phyloP scores from a whole-genome alignment of 1,140 invertebrate species.

The Paracyclopina nana region DNA sequence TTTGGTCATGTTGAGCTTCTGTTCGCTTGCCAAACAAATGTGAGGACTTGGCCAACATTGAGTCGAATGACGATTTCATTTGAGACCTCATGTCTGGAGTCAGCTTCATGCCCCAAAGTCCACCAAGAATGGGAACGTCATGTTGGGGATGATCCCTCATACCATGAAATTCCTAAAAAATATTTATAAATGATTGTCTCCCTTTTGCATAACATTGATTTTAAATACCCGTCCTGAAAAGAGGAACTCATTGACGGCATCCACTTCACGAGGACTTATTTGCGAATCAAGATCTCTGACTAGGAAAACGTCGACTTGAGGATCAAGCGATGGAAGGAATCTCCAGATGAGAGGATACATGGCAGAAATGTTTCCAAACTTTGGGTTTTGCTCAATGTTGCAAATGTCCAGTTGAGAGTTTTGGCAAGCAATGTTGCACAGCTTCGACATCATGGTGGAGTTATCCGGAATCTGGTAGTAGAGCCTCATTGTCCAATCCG shows the following conservation, averaged over 20 bases:
- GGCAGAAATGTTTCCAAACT: background rate
- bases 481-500: too few species aligned
- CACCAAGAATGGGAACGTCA: constrained; percentile 9
- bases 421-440: too few species aligned
- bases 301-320: background rate
- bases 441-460: too few species aligned
- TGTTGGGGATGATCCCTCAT: constrained; percentile 15
- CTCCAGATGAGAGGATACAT: constrained; percentile 1
- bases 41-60: background rate
- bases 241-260: constrained; percentile 18
- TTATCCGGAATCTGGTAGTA: too few species aligned
- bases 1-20: background rate
- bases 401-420: too few species aligned
- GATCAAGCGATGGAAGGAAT: constrained; percentile 12
- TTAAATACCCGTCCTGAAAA: too few species aligned
- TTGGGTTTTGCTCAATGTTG: background rate
- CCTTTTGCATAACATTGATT: too few species aligned
- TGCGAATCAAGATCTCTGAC: constrained; percentile 17
- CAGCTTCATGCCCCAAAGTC: background rate
- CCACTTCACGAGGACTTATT: constrained; percentile 16
- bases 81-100: background rate
- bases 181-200: too few species aligned
- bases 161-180: background rate
- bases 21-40: background rate
- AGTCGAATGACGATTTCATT: background rate